These are phyloP conservation scores for Arion vulgaris DNA, from an alignment of 1,140 invertebrate species.

Conservation along the genomic window DNA sequence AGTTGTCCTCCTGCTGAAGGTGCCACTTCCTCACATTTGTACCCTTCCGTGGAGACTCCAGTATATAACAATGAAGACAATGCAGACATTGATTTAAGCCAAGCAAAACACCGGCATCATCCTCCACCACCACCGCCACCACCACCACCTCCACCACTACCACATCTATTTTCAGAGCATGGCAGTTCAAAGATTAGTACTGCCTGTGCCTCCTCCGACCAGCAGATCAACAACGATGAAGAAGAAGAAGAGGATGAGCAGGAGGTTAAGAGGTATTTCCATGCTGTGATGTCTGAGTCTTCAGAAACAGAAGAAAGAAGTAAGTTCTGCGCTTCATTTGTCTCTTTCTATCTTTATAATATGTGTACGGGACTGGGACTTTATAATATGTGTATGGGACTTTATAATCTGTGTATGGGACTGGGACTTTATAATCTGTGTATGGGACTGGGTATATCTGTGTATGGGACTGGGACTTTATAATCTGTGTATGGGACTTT, in stretches of 20 bases:
- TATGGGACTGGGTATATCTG: no score
- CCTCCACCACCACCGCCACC: conserved; percentile 44
- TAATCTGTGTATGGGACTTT: no score
- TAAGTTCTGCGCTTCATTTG: conserved; percentile 26
- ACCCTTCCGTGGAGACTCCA: background rate
- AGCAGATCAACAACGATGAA: conserved; percentile 13
- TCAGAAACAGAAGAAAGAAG: conserved; percentile 45
- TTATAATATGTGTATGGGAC: no score
- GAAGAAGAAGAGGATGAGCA: conserved; percentile 35
- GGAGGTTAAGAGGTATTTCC: conserved; percentile 43
- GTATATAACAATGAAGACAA: background rate
- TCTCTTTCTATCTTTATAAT: background rate
- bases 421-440: no score
- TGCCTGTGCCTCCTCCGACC: background rate
- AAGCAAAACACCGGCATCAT: background rate
- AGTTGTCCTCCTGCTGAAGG: background rate
- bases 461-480: no score
- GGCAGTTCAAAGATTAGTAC: background rate
- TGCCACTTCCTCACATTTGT: background rate
- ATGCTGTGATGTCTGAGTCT: conserved; percentile 24
- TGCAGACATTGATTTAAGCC: conserved; percentile 15
- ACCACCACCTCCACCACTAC: conserved; percentile 39
- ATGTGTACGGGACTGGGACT: no score
- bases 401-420: no score
- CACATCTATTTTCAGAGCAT: background rate